Evolutionary conservation across 2,113 vertebrate genomes (phyloP), one percentile per base, ranked within the genome.

Genomic region (Dipodomys merriami): DNA sequence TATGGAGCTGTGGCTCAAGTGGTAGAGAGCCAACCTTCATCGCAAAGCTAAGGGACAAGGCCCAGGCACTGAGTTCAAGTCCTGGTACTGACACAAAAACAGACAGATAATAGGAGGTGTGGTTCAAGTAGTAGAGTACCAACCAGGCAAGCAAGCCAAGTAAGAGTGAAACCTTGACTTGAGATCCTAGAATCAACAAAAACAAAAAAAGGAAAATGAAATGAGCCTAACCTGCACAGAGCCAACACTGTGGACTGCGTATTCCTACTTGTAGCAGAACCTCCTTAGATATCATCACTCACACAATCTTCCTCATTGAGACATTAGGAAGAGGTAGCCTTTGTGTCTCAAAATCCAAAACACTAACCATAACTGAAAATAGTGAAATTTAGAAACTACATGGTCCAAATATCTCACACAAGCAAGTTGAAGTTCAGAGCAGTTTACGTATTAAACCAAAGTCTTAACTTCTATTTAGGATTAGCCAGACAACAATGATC

Each of bases 381-480:
- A 39, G 39, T 39, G 11, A 22, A 68, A 62, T 74, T 64, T 71
- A 79, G 68, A 93, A 67, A 20, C 33, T 10, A 18, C 29, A 46
- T 57, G 64, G 39, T 39, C 30, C 20, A 72, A 3, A 27, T 62
- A 44, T 93, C 64, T 86, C 71, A 64, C 82, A 35, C 76, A 72
- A 74, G 27, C 11, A 27, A 49, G 49, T 62, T 78, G 60, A 93
- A 60, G 65, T 73, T 57, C 3, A 18, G 30, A n/a, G 25, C 35
- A 44, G 16, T 18, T 87, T 85, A 64, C 35, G 30, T 20, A 62
- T 64, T 67, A 91, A 29, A 39, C 78, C 11, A 53, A 60, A 62
- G 4, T 87, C 49, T 62, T 91, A n/a, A 35, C 33, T 88, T 86
- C 35, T 74, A 73, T 46, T 93, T 86, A 89, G 64, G 86, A 49